Evolutionary conservation across 2,113 vertebrate species (phyloP).

Genomic region (Lontra canadensis): DNA sequence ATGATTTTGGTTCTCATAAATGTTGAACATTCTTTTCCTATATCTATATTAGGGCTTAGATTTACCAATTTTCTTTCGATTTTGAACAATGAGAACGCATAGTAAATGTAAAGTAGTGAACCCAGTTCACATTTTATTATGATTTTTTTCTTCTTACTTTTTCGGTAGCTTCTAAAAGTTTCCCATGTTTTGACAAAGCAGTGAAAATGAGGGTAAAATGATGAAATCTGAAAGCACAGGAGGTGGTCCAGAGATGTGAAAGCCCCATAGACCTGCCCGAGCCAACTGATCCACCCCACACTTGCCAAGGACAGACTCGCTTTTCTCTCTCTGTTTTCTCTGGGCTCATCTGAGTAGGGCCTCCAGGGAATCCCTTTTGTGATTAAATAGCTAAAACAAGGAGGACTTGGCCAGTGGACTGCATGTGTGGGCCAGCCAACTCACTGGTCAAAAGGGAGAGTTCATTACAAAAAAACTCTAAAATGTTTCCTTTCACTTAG

Average conservation of each 20-base stretch:
- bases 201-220: slow-evolving; percentile 39
- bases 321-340: slow-evolving; percentile 17
- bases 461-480: slow-evolving; percentile 33
- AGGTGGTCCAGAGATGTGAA: slow-evolving; percentile 26
- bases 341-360: neutral
- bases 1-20: slow-evolving; percentile 38
- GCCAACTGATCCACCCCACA: neutral
- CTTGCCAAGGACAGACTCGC: neutral
- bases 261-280: neutral
- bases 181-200: slow-evolving; percentile 51
- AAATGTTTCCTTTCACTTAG: slow-evolving; percentile 40
- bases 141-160: neutral
- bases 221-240: slow-evolving; percentile 47
- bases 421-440: slow-evolving; percentile 39
- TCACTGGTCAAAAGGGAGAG: slow-evolving; percentile 1
- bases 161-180: slow-evolving; percentile 45
- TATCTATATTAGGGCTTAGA: neutral
- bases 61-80: slow-evolving; percentile 33
- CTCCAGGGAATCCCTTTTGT: neutral
- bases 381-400: slow-evolving; percentile 43
- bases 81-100: neutral
- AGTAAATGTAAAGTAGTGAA: neutral
- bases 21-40: neutral
- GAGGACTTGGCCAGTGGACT: slow-evolving; percentile 24
- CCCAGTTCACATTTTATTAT: neutral